Conservation (phyloP, 1,140 invertebrate genomes). For the Drosophila teissieri region DNA sequence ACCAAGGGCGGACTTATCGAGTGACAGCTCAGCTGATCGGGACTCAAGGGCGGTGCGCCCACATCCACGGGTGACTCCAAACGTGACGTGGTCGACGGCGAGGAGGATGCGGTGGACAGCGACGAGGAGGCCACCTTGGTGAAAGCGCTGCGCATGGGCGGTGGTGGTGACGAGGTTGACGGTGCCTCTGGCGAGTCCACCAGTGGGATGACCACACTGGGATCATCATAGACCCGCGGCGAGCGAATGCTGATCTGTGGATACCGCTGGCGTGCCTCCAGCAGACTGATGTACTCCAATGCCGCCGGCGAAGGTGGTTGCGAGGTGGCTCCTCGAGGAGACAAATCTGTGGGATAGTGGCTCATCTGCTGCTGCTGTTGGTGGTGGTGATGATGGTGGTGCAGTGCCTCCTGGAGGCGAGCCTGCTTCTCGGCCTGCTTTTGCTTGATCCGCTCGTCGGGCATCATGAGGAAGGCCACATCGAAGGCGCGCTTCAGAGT, state of each 20-base stretch:
- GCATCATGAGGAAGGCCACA: constrained; percentile 94
- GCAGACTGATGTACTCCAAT: constrained; percentile 66
- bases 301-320: constrained; percentile 69
- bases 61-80: constrained; percentile 71
- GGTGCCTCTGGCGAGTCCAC: constrained; percentile 64
- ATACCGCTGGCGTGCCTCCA: constrained; percentile 76
- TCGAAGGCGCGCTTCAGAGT: constrained; percentile 92
- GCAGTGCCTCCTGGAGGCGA: constrained; percentile 83
- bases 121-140: constrained; percentile 89
- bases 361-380: constrained; percentile 51
- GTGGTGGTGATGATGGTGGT: constrained; percentile 60
- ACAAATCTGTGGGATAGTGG: constrained; percentile 68
- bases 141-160: constrained; percentile 89
- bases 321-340: constrained; percentile 58
- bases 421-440: constrained; percentile 88
- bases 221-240: constrained; percentile 81
- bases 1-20: constrained; percentile 90
- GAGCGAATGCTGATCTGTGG: constrained; percentile 72
- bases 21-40: constrained; percentile 90
- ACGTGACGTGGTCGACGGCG: constrained; percentile 84
- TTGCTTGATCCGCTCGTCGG: constrained; percentile 91
- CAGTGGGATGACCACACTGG: constrained; percentile 69
- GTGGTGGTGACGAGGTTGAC: constrained; percentile 56
- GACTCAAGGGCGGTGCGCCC: constrained; percentile 89
- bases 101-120: constrained; percentile 84